Evolutionary conservation across 2,888 invertebrate genomes (phyloP).

Genomic region (Torymus auratus): DNA sequence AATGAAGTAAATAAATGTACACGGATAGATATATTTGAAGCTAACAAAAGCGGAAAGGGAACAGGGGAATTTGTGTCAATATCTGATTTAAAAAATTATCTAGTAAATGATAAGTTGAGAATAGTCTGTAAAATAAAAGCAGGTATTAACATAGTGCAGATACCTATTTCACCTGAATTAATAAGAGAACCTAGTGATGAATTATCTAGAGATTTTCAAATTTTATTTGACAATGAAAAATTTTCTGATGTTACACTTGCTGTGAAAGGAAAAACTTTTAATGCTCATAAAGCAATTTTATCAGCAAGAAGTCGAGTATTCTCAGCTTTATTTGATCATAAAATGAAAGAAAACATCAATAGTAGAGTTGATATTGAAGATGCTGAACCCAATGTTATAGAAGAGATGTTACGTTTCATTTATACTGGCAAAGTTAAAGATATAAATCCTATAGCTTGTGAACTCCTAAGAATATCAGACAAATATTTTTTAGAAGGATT

Average conservation of each 20-base stretch:
- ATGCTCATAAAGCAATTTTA: too few relatives aligned
- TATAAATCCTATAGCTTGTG: slow-evolving; percentile 98
- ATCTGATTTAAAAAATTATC: not conserved
- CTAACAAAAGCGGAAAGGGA: not conserved
- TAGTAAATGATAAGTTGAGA: not conserved
- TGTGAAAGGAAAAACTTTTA: too few relatives aligned
- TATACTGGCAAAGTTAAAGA: slow-evolving; percentile 98
- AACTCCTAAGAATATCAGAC: slow-evolving; percentile 97
- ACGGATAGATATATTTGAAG: too few relatives aligned
- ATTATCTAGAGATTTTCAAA: too few relatives aligned
- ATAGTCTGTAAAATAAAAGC: not conserved
- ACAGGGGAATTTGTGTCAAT: not conserved
- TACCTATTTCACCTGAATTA: not conserved
- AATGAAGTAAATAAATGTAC: too few relatives aligned
- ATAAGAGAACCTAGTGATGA: slow-evolving; percentile 5
- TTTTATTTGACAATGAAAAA: too few relatives aligned
- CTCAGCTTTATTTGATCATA: slow-evolving; percentile 99
- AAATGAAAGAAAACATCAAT: slow-evolving; percentile 98
- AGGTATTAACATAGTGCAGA: not conserved
- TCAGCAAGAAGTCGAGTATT: slow-evolving; percentile 98
- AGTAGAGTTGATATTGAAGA: slow-evolving; percentile 91
- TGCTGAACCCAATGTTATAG: slow-evolving; percentile 97
- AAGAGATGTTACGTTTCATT: slow-evolving; percentile 98
- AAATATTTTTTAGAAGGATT: slow-evolving; percentile 98
- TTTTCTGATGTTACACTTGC: too few relatives aligned